Percentiles rank a stretch among this genome's conserved stretches.
phyloP scores from a whole-genome alignment of 2,888 invertebrate species.

The Perizoma flavofasciatum region DNA sequence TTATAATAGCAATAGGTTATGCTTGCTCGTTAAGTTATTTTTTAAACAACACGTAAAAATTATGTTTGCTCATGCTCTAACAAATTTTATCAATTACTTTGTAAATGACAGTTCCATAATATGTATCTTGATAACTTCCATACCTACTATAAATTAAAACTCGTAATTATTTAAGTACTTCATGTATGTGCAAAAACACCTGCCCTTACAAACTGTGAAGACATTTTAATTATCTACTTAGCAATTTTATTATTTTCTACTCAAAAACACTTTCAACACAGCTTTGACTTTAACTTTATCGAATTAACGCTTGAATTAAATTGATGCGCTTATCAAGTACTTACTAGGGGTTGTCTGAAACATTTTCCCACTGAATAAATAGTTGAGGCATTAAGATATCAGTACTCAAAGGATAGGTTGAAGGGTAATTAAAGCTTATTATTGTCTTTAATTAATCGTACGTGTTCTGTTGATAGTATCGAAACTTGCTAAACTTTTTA shows the following conservation, averaged over 20 bases:
- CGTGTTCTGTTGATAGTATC: slow-evolving; percentile 64
- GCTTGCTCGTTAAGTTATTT: slow-evolving; percentile 7
- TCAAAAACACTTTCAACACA: not conserved
- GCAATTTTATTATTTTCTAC: slow-evolving; percentile 9
- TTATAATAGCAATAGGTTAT: slow-evolving; percentile 3
- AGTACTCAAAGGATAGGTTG: slow-evolving; percentile 39
- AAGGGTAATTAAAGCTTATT: slow-evolving; percentile 63
- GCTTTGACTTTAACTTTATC: slow-evolving; percentile 3
- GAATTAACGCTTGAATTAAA: slow-evolving; percentile 6
- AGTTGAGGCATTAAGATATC: slow-evolving; percentile 33
- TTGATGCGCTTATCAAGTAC: not conserved
- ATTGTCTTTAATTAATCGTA: slow-evolving; percentile 73
- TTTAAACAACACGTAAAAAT: slow-evolving; percentile 26
- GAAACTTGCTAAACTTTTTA: slow-evolving; percentile 63
- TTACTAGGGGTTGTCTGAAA: slow-evolving; percentile 5
- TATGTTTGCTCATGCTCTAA: slow-evolving; percentile 29
- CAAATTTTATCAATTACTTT: slow-evolving; percentile 38
- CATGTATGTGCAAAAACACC: slow-evolving; percentile 17
- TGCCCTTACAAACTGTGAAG: slow-evolving; percentile 17
- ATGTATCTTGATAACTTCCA: slow-evolving; percentile 33
- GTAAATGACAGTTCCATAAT: slow-evolving; percentile 20
- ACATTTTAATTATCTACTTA: slow-evolving; percentile 22
- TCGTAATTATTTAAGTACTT: not conserved
- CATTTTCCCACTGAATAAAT: slow-evolving; percentile 27
- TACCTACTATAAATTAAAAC: slow-evolving; percentile 7